phyloP scores from a whole-genome alignment of 1,140 invertebrate species.

The Polypedilum pembai region DNA sequence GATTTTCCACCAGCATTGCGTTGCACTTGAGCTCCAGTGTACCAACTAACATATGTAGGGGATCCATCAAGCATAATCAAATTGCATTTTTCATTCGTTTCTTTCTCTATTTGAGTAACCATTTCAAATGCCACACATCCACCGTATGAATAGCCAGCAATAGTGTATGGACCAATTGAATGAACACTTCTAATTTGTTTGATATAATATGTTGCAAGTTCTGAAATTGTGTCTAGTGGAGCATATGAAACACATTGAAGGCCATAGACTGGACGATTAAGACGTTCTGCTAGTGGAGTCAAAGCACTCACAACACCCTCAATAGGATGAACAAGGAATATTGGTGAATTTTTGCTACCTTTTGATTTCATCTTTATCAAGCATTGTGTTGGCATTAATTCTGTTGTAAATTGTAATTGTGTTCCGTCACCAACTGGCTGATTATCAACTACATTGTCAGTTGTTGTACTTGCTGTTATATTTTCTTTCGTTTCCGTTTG shows the following conservation, averaged over 20 bases:
- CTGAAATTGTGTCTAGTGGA: constrained; percentile 62
- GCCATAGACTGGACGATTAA: constrained; percentile 76
- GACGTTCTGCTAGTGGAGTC: constrained; percentile 56
- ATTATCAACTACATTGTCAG: neutral
- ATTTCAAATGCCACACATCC: constrained; percentile 90
- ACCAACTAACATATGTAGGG: constrained; percentile 75
- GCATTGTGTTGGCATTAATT: constrained; percentile 57
- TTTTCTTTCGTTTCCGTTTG: constrained; percentile 33
- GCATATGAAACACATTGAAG: constrained; percentile 76
- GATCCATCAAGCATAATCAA: constrained; percentile 87
- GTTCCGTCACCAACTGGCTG: constrained; percentile 40
- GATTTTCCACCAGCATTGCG: constrained; percentile 41
- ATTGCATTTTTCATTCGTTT: constrained; percentile 51
- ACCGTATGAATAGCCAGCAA: constrained; percentile 93
- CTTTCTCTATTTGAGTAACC: constrained; percentile 68
- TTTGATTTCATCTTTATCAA: constrained; percentile 55
- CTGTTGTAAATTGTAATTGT: constrained; percentile 48
- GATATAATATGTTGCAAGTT: constrained; percentile 74
- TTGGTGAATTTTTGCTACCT: constrained; percentile 42
- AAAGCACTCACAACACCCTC: constrained; percentile 75
- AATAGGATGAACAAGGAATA: constrained; percentile 84
- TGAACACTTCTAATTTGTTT: constrained; percentile 69
- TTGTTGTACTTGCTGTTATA: constrained; percentile 32
- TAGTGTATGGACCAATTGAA: constrained; percentile 69
- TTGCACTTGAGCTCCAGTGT: constrained; percentile 59